Evolutionary conservation across 64 coral and sea anemone genomes (phyloP).

Genomic region (Pocillopora verrucosa): DNA sequence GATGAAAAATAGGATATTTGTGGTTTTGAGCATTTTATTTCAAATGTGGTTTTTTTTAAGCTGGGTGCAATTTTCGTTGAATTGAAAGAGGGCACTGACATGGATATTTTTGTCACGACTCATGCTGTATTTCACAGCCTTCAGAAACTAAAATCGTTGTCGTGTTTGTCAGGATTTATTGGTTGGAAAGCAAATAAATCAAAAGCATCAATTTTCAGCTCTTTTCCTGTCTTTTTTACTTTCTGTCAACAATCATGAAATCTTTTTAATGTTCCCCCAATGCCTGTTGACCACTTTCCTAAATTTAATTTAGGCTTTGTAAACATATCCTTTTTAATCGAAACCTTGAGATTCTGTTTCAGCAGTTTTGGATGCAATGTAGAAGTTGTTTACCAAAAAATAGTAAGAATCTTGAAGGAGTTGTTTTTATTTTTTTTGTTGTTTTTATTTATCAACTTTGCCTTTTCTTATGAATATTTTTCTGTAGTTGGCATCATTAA

Average conservation of each 20-base stretch:
- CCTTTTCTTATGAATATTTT: too few relatives aligned
- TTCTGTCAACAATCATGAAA: neutral
- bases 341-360: neutral
- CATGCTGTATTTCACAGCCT: neutral
- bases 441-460: too few relatives aligned
- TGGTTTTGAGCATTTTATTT: too few relatives aligned
- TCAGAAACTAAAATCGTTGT: neutral
- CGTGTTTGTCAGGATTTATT: neutral
- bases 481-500: too few relatives aligned
- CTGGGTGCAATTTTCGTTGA: neutral
- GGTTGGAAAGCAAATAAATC: neutral
- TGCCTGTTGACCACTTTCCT: neutral
- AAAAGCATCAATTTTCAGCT: neutral
- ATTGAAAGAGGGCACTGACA: constrained; percentile 8
- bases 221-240: constrained; percentile 4
- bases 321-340: neutral
- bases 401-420: neutral
- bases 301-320: neutral
- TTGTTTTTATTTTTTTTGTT: too few relatives aligned
- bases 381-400: neutral
- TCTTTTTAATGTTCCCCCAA: neutral
- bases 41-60: neutral
- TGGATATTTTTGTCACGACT: neutral
- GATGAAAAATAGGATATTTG: neutral
- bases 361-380: neutral